A percentile compares a stretch with the other conserved stretches of the same genome.
These are phyloP conservation scores for Enteromius thamalakanensis DNA, from an alignment of 2,797 vertebrate genomes.

Conservation along the genomic window DNA sequence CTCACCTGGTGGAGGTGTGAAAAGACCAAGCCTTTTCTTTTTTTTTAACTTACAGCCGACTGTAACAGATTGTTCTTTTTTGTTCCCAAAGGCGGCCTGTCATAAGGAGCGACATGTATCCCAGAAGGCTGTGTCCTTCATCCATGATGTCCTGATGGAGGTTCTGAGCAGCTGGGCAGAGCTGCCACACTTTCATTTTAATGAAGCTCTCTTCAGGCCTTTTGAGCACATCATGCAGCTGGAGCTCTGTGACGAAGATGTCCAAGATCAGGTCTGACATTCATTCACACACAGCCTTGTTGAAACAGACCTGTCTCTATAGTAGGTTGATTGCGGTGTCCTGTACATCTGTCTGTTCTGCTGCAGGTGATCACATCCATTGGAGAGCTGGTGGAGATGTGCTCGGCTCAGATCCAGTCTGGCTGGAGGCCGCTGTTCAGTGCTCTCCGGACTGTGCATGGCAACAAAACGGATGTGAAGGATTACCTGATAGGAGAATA, in stretches of 20 bases:
- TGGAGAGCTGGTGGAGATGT: conserved; percentile 95
- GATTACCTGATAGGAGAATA: conserved; percentile 94
- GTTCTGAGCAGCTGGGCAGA: conserved; percentile 92
- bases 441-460: conserved; percentile 91
- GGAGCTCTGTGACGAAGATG: conserved; percentile 95
- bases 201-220: conserved; percentile 93
- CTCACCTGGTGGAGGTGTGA: conserved; percentile 92
- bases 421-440: conserved; percentile 97
- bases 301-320: neutral
- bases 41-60: neutral
- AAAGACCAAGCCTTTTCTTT: neutral
- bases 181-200: conserved; percentile 92
- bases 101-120: conserved; percentile 95
- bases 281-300: neutral
- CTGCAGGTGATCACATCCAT: conserved; percentile 92
- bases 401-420: conserved; percentile 93
- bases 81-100: conserved; percentile 85
- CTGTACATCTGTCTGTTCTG: neutral
- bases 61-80: neutral
- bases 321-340: neutral
- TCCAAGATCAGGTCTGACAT: conserved; percentile 90
- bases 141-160: conserved; percentile 95
- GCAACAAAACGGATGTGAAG: conserved; percentile 89
- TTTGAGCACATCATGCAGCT: conserved; percentile 98
- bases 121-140: conserved; percentile 96